These are phyloP conservation scores for Formicarius rufipectus DNA, from an alignment of 2,113 vertebrate genomes.

Conservation along the genomic window DNA sequence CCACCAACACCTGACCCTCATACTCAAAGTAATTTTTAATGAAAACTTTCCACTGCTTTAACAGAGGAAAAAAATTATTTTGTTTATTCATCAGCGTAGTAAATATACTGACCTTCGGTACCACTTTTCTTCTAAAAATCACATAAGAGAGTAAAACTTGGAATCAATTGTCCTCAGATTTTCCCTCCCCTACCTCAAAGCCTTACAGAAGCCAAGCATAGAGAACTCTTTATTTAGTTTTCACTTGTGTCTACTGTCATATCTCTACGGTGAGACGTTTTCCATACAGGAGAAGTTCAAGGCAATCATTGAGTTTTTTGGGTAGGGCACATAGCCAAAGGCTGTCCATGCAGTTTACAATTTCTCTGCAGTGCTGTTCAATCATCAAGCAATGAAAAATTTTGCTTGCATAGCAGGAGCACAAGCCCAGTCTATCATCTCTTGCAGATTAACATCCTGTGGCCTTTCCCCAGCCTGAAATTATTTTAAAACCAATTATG, in stretches of 20 bases:
- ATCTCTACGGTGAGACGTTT: background rate
- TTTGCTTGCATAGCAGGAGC: background rate
- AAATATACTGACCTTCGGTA: background rate
- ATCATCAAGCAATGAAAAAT: background rate
- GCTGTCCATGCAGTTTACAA: background rate
- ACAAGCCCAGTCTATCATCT: background rate
- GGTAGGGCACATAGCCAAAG: background rate
- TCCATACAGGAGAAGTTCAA: background rate
- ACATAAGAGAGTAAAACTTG: background rate
- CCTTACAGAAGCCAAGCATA: background rate
- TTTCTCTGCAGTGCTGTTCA: background rate
- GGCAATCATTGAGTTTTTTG: background rate
- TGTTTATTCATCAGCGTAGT: background rate
- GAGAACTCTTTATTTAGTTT: background rate
- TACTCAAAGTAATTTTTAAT: background rate
- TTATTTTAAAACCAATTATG: background rate
- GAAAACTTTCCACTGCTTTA: background rate
- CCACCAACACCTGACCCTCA: background rate
- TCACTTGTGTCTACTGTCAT: background rate
- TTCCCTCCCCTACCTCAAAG: background rate
- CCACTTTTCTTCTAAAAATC: background rate
- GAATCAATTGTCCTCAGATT: background rate
- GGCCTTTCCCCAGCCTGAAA: background rate
- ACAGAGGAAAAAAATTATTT: fast-evolving
- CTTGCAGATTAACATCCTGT: background rate